phyloP scores from a whole-genome alignment of 2,888 invertebrate species.

The Chrysina gloriosa region DNA sequence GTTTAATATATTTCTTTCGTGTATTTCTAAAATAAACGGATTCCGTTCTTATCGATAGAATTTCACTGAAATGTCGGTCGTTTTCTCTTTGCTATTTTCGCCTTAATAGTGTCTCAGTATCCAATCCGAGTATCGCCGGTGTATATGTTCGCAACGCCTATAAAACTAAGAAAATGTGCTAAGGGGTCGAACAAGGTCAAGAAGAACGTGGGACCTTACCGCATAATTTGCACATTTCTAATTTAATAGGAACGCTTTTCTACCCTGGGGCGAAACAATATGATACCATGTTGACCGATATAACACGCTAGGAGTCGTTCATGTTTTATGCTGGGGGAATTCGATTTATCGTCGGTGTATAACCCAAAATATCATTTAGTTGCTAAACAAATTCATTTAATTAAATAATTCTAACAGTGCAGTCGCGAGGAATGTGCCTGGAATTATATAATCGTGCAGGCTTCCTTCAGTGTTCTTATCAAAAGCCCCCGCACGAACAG shows the following conservation, averaged over 20 bases:
- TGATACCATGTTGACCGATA: slow-evolving; percentile 11
- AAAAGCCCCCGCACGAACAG: background rate
- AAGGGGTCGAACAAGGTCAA: slow-evolving; percentile 25
- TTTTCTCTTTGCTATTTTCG: too few species aligned
- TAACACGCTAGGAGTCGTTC: background rate
- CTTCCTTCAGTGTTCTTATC: background rate
- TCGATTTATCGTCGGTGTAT: too few species aligned
- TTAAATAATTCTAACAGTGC: background rate
- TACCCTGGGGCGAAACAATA: slow-evolving; percentile 9
- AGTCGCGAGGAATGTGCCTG: background rate
- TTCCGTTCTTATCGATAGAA: too few species aligned
- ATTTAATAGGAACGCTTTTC: slow-evolving; percentile 13
- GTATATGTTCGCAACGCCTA: background rate
- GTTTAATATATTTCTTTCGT: too few species aligned
- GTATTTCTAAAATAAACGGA: too few species aligned
- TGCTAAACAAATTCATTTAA: background rate
- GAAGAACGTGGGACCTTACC: slow-evolving; percentile 11
- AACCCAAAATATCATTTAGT: background rate
- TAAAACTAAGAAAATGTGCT: slow-evolving; percentile 15
- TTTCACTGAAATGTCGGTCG: too few species aligned
- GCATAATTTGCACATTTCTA: slow-evolving; percentile 35
- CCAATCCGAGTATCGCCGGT: background rate
- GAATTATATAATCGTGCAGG: background rate
- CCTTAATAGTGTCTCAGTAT: background rate
- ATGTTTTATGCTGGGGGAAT: too few species aligned